Evolutionary conservation across 2,113 vertebrate species (phyloP).

Genomic region (Dendropsophus ebraccatus): DNA sequence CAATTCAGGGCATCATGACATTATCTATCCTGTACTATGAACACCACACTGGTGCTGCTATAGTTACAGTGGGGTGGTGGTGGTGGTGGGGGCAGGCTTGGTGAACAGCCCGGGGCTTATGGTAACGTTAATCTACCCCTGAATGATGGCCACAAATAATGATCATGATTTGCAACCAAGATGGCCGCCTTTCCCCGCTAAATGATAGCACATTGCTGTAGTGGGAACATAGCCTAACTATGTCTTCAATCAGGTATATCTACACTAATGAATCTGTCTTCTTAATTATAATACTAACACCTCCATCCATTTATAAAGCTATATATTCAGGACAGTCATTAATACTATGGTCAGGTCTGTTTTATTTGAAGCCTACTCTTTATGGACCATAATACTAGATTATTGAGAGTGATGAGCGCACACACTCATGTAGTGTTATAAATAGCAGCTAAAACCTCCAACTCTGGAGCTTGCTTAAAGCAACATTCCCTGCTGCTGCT

Average conservation of each 20-base stretch:
- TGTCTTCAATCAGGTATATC: neutral
- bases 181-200: too few relatives aligned
- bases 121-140: too few relatives aligned
- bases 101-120: too few relatives aligned
- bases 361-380: neutral
- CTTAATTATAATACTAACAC: neutral
- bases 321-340: neutral
- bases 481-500: slow-evolving; percentile 2
- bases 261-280: neutral
- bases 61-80: too few relatives aligned
- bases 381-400: neutral
- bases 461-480: slow-evolving; percentile 2
- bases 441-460: neutral
- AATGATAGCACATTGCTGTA: too few relatives aligned
- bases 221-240: too few relatives aligned
- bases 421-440: slow-evolving; percentile 10
- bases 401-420: neutral
- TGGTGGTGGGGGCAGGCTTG: too few relatives aligned
- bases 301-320: neutral
- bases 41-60: too few relatives aligned
- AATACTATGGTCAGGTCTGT: neutral
- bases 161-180: too few relatives aligned
- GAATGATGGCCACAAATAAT: too few relatives aligned
- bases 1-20: too few relatives aligned
- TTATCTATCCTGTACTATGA: too few relatives aligned